Evolutionary conservation across 2,113 vertebrate species (phyloP).

Genomic region (Pontoporia blainvillei): DNA sequence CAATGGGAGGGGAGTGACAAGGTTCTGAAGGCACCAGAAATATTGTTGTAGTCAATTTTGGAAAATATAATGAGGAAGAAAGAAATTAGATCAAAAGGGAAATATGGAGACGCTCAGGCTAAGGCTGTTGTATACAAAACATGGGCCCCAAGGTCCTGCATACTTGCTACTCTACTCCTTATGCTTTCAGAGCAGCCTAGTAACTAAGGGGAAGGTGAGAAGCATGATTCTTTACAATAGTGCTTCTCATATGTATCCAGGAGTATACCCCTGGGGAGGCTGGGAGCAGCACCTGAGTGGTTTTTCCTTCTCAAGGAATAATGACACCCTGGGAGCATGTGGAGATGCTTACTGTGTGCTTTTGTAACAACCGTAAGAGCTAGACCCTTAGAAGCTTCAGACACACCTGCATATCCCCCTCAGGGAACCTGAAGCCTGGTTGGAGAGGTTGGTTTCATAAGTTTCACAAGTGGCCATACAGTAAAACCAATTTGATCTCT

Average conservation of each 20-base stretch:
- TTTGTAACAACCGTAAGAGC: not conserved
- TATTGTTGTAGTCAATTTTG: not conserved
- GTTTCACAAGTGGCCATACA: not conserved
- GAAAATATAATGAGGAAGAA: not conserved
- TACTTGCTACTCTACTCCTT: not conserved
- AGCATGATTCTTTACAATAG: not conserved
- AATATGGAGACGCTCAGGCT: not conserved
- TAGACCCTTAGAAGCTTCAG: no score
- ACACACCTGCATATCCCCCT: no score
- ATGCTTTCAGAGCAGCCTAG: not conserved
- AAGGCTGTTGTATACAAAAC: not conserved
- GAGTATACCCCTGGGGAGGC: no score
- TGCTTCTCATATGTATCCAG: not conserved
- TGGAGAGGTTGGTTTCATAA: not conserved
- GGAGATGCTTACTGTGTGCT: not conserved
- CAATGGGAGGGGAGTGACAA: not conserved
- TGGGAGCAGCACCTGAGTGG: not conserved
- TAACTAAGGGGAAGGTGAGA: not conserved
- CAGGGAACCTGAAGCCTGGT: no score
- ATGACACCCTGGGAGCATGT: not conserved
- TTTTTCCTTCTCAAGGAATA: not conserved
- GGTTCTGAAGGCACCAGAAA: not conserved
- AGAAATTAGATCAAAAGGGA: not conserved
- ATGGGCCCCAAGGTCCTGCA: not conserved
- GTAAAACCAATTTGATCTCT: not conserved